Conservation (phyloP, 1,140 invertebrate species). For the Drosophila leontia region DNA sequence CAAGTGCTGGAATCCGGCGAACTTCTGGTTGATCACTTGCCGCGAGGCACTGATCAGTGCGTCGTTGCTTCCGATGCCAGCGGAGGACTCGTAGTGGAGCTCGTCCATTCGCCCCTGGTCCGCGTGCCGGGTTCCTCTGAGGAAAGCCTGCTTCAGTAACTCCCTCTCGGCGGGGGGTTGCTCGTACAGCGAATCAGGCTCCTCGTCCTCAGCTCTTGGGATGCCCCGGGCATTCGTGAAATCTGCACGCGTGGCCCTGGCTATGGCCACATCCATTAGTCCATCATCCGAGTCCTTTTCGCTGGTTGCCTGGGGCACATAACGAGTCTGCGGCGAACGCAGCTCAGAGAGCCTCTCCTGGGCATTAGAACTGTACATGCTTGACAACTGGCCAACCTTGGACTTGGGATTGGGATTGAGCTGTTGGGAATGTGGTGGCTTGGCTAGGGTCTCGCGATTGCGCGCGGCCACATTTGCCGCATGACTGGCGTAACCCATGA, state of each 20-base stretch:
- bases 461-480: background rate
- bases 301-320: background rate
- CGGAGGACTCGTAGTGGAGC: conserved; percentile 16
- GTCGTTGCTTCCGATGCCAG: background rate
- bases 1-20: background rate
- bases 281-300: background rate
- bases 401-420: background rate
- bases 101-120: conserved; percentile 40
- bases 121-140: background rate
- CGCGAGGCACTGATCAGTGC: conserved; percentile 54
- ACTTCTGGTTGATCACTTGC: conserved; percentile 47
- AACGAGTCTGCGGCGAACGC: background rate
- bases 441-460: background rate
- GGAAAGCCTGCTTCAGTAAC: conserved; percentile 6
- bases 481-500: background rate
- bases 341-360: background rate
- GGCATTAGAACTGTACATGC: background rate
- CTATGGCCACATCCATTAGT: conserved; percentile 31
- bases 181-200: background rate
- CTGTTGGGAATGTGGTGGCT: background rate
- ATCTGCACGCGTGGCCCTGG: conserved; percentile 5
- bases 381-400: background rate
- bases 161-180: conserved; percentile 26
- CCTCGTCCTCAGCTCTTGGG: background rate
- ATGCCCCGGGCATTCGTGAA: background rate